These are phyloP conservation scores for Rana temporaria DNA, from an alignment of 2,113 vertebrate genomes.

Conservation along the genomic window DNA sequence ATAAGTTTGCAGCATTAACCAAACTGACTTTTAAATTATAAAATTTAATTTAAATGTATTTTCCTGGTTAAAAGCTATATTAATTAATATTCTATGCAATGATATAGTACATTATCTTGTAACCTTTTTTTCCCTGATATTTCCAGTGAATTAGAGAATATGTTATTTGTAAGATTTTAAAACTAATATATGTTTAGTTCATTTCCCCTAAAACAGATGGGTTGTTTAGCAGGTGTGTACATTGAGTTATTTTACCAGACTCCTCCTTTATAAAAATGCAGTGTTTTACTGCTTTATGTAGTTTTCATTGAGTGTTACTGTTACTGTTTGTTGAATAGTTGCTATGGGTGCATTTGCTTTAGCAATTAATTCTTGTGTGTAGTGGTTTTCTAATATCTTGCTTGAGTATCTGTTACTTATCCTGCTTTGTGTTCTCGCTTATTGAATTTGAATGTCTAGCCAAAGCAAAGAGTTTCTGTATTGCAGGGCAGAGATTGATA, in stretches of 20 bases:
- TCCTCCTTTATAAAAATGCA: slow-evolving; percentile 15
- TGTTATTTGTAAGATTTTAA: neutral
- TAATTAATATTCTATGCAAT: too few relatives aligned
- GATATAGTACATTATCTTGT: too few relatives aligned
- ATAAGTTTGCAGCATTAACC: too few relatives aligned
- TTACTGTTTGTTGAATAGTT: slow-evolving; percentile 38
- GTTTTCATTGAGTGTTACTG: slow-evolving; percentile 40
- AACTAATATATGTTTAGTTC: neutral
- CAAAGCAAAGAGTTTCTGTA: slow-evolving; percentile 34
- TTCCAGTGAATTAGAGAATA: too few relatives aligned
- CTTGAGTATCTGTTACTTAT: slow-evolving; percentile 55
- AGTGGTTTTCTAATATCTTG: slow-evolving; percentile 35
- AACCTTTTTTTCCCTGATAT: too few relatives aligned
- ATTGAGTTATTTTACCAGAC: slow-evolving; percentile 15
- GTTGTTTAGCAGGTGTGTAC: slow-evolving; percentile 45
- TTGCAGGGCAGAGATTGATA: slow-evolving; percentile 4
- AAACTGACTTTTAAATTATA: too few relatives aligned
- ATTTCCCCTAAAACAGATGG: slow-evolving; percentile 33
- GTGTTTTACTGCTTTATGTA: slow-evolving; percentile 16
- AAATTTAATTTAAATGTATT: too few relatives aligned
- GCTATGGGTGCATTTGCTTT: slow-evolving; percentile 44
- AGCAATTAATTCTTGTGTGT: slow-evolving; percentile 48
- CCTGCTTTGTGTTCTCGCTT: slow-evolving; percentile 43
- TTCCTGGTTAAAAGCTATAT: too few relatives aligned
- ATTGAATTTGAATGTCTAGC: slow-evolving; percentile 54